Evolutionary conservation across 2,888 invertebrate species (phyloP).

Genomic region (Gymnosoma rotundatum): DNA sequence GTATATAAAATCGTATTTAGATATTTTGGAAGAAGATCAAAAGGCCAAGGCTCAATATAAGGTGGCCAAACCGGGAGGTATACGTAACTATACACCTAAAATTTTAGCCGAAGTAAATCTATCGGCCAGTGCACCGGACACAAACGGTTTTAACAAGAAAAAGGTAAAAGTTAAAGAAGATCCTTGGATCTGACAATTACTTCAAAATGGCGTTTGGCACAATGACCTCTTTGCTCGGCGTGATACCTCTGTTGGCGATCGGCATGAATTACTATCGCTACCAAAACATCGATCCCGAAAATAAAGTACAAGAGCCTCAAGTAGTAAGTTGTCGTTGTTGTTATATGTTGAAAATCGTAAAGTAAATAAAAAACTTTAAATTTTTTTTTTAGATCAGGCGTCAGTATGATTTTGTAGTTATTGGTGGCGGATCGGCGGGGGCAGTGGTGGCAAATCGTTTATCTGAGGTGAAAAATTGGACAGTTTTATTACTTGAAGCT

Average conservation of each 20-base stretch:
- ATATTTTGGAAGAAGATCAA: constrained; percentile 83
- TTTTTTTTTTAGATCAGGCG: constrained; percentile 85
- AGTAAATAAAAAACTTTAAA: not conserved
- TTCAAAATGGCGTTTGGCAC: constrained; percentile 84
- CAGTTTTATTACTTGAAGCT: constrained; percentile 91
- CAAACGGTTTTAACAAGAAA: constrained; percentile 55
- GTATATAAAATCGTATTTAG: constrained; percentile 84
- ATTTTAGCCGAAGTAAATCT: constrained; percentile 83
- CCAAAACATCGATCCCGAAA: constrained; percentile 91
- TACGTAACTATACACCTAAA: constrained; percentile 89
- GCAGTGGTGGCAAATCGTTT: constrained; percentile 93
- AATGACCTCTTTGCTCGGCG: constrained; percentile 87
- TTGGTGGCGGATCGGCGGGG: constrained; percentile 95
- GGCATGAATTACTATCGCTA: constrained; percentile 92
- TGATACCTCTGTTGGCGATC: constrained; percentile 91
- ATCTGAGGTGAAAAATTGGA: constrained; percentile 91
- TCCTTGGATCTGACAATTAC: constrained; percentile 86
- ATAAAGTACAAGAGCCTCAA: constrained; percentile 87
- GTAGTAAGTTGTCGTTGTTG: constrained; percentile 84
- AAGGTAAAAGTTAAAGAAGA: constrained; percentile 82
- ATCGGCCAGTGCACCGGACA: constrained; percentile 75
- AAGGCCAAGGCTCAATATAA: constrained; percentile 82
- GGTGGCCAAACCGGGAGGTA: constrained; percentile 85
- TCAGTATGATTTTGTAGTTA: constrained; percentile 93
- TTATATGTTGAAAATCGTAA: not conserved